Evolutionary conservation across 2,113 vertebrate genomes (phyloP).

Genomic region (Campylorhamphus procurvoides): DNA sequence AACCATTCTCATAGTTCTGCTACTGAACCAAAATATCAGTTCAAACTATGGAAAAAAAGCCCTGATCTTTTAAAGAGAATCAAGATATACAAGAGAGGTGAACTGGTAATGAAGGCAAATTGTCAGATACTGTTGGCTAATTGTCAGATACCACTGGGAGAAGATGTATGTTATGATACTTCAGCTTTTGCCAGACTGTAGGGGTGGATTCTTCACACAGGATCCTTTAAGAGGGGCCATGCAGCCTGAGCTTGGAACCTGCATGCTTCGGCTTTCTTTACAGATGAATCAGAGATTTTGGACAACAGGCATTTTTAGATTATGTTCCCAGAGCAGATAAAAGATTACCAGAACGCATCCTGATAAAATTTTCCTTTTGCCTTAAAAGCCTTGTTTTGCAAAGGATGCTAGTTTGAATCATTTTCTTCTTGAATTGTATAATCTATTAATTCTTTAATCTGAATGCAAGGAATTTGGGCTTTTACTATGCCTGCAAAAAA

Average conservation of each 20-base stretch:
- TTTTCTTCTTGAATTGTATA: not conserved
- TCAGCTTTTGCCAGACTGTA: not conserved
- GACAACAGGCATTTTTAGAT: not conserved
- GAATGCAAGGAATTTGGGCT: not conserved
- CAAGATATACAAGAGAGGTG: not conserved
- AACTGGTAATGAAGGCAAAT: not conserved
- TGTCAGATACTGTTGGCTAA: not conserved
- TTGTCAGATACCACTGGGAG: not conserved
- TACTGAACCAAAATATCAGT: not conserved
- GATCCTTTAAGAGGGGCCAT: not conserved
- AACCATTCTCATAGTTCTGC: not conserved
- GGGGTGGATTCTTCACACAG: not conserved
- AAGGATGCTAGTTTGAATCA: not conserved
- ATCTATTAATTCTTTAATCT: not conserved
- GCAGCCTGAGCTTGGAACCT: not conserved
- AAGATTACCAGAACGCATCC: rapidly evolving
- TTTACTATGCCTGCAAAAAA: not conserved
- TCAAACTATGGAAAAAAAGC: not conserved
- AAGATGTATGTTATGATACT: not conserved
- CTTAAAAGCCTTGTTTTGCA: not conserved
- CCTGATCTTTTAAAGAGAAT: not conserved
- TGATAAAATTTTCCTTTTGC: not conserved
- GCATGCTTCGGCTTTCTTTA: not conserved
- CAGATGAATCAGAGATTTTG: not conserved
- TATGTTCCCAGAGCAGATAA: not conserved